Evolutionary conservation across 2,113 vertebrate genomes (phyloP).

Genomic region (Gambusia holbrooki): DNA sequence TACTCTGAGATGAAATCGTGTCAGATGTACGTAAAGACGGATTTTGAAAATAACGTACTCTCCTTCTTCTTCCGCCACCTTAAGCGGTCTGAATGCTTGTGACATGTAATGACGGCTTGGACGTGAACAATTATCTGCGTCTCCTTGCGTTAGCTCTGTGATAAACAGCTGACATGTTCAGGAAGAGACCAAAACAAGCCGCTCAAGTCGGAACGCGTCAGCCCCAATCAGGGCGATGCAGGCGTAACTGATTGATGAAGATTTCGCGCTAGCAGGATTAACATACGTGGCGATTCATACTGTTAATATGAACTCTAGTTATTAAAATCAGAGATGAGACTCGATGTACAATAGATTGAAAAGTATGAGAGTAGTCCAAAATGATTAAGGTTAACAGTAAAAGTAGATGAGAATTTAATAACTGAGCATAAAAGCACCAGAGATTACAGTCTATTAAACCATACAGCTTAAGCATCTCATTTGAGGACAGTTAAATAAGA

Average conservation of each 20-base stretch:
- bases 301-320: background rate
- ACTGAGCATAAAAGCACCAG: background rate
- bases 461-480: background rate
- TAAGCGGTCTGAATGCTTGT: background rate
- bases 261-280: background rate
- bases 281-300: background rate
- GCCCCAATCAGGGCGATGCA: background rate
- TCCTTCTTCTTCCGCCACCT: too few species aligned
- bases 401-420: background rate
- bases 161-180: background rate
- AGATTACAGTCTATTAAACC: too few species aligned
- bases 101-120: too few species aligned
- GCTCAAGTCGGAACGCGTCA: background rate
- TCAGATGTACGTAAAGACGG: too few species aligned
- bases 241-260: background rate
- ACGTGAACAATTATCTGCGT: too few species aligned
- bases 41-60: too few species aligned
- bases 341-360: background rate
- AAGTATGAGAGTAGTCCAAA: background rate
- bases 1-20: too few species aligned
- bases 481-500: background rate
- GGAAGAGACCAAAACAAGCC: background rate
- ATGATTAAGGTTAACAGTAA: background rate
- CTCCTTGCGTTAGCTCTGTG: background rate
- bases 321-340: background rate